Evolutionary conservation across 1,140 invertebrate species (phyloP).

Genomic region (Ostrea denselamellosa): DNA sequence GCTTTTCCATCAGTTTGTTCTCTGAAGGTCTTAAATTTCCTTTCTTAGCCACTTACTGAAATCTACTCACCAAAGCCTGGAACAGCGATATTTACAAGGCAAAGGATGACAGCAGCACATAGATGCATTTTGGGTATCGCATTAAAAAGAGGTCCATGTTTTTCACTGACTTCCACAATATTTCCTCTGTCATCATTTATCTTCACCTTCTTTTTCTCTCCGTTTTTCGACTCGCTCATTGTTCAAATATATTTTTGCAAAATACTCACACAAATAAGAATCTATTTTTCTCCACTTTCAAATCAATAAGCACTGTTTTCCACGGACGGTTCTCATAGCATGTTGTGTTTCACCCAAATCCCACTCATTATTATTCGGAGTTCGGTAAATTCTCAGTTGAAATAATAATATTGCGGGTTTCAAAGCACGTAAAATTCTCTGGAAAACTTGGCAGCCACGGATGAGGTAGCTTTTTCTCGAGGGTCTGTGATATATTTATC

Average conservation of each 20-base stretch:
- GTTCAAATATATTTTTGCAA: not conserved
- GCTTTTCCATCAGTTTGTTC: not conserved
- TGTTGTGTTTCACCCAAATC: constrained; percentile 17
- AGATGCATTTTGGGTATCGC: constrained; percentile 81
- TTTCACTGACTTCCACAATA: constrained; percentile 77
- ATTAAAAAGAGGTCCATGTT: constrained; percentile 80
- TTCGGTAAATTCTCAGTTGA: constrained; percentile 30
- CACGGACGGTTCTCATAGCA: constrained; percentile 7
- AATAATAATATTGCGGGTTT: constrained; percentile 33
- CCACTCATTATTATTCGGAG: constrained; percentile 10
- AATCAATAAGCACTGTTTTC: not conserved
- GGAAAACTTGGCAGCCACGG: not conserved
- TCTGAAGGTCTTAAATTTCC: not conserved
- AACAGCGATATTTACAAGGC: constrained; percentile 79
- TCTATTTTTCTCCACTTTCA: constrained; percentile 9
- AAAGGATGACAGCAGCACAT: constrained; percentile 78
- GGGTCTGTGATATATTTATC: constrained; percentile 25
- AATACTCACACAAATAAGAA: not conserved
- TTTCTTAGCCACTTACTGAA: not conserved
- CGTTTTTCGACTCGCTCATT: constrained; percentile 36
- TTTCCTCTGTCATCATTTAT: constrained; percentile 67
- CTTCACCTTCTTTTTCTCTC: constrained; percentile 56
- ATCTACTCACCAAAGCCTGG: constrained; percentile 80
- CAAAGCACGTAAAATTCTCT: constrained; percentile 6
- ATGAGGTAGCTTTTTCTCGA: not conserved